A percentile compares a stretch with the other conserved stretches of the same genome.
Conservation (phyloP, 2,888 invertebrate species). For the Thumatha senex region DNA sequence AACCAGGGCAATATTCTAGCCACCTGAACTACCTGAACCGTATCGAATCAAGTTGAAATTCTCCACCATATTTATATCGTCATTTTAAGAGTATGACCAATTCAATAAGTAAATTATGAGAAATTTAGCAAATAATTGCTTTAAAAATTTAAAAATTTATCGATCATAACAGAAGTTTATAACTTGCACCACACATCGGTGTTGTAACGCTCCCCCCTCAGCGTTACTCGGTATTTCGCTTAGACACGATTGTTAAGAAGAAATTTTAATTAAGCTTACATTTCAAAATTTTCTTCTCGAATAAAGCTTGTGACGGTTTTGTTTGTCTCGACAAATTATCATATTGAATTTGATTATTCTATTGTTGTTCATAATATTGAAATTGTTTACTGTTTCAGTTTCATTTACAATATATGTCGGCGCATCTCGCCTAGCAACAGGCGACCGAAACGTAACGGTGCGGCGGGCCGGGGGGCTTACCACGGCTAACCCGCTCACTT, state of each 20-base stretch:
- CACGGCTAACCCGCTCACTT: too few species aligned
- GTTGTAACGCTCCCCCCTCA: constrained; percentile 58
- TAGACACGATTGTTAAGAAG: constrained; percentile 68
- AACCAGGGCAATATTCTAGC: too few species aligned
- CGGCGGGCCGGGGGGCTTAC: too few species aligned
- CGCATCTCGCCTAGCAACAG: too few species aligned
- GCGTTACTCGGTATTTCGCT: constrained; percentile 62
- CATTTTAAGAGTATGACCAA: too few species aligned
- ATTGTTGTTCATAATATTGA: background rate
- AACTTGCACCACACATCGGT: constrained; percentile 31
- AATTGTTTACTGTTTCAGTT: background rate
- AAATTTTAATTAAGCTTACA: constrained; percentile 76
- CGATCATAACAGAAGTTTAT: constrained; percentile 8
- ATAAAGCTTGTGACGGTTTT: constrained; percentile 27
- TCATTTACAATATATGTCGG: background rate
- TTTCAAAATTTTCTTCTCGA: constrained; percentile 51
- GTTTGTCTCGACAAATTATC: constrained; percentile 33
- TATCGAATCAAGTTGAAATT: too few species aligned
- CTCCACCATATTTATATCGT: too few species aligned
- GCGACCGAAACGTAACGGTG: too few species aligned
- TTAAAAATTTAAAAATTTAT: too few species aligned
- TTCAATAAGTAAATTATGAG: too few species aligned
- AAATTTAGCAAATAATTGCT: too few species aligned
- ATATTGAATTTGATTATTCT: constrained; percentile 26
- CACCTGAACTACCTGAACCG: too few species aligned